phyloP scores from a whole-genome alignment of 2,113 vertebrate species.

The Otolemur garnettii region DNA sequence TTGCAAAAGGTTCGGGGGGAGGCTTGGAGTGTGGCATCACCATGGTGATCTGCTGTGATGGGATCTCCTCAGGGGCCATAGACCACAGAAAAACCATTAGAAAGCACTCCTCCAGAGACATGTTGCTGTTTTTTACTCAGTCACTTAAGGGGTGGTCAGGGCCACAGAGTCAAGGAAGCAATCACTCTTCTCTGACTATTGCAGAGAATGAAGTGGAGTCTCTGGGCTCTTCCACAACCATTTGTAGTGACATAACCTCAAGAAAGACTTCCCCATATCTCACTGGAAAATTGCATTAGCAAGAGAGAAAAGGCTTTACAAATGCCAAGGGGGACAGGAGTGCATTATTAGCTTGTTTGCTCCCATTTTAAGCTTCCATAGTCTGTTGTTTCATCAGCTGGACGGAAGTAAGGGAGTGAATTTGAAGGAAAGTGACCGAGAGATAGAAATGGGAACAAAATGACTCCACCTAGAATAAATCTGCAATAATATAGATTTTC shows the following conservation, averaged over 20 bases:
- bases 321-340: neutral
- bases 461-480: neutral
- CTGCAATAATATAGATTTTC: neutral
- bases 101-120: conserved; percentile 71
- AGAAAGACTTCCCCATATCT: conserved; percentile 58
- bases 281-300: conserved; percentile 65
- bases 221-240: conserved; percentile 49
- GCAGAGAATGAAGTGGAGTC: conserved; percentile 62
- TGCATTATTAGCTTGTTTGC: conserved; percentile 18
- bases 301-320: conserved; percentile 52
- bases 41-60: conserved; percentile 53
- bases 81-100: conserved; percentile 77
- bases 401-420: neutral
- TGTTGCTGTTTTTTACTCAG: conserved; percentile 62
- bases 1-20: conserved; percentile 58
- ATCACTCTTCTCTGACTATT: conserved; percentile 73
- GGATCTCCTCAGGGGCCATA: conserved; percentile 30
- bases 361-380: conserved; percentile 7
- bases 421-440: neutral
- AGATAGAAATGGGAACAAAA: neutral
- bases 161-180: conserved; percentile 76
- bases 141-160: conserved; percentile 74
- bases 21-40: conserved; percentile 25
- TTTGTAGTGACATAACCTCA: conserved; percentile 58
- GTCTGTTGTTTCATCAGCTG: conserved; percentile 17